Base-by-base conservation (phyloP, 2,888 invertebrate species). In the Ophraella communa region DNA sequence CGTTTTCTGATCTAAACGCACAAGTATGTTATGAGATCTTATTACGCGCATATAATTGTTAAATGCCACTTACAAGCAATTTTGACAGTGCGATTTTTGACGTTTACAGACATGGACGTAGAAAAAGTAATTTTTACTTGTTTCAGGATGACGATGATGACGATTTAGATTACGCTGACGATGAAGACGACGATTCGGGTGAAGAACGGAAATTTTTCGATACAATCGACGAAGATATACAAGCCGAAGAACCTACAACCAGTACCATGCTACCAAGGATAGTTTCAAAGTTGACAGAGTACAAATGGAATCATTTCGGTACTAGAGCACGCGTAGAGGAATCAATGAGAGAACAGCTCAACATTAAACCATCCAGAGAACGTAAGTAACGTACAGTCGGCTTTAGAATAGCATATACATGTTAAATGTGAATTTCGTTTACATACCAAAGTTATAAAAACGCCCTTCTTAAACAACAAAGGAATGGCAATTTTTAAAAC, bases 261-360 rank as follows among this genome's bases (percentile, higher is more conserved):
- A 67, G 57, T 1, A 55, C 52, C 2, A 30, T 8, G 8, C 33
- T 51, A 2, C 17, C 60, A 52, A 62, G 62, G 10, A 58, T 65
- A 18, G 62, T 69, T 3, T 71, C 80, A 3, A 73, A 78, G 4
- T 69, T 80, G 21, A 79, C 80, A 2, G 76, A 79, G 51, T 79
- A 74, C 65, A 83, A 82, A 72, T 83, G 82, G 82, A 71, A 73
- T 20, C 76, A 78, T 69, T 81, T 75, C 55, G 82, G 82, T 5
- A 81, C 80, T 0, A 75, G 77, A 62, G 71, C 74, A 42, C 71
- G 74, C 42, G 79, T 82, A 1, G 77, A 78, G 62, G 79, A 81
- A 66, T 79, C 78, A 11, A 74, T 80, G 59, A 75, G 74, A 42
- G 74, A 75, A 49, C 77, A 79, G 17, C 63, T 76, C n/a, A 47